phyloP scores from a whole-genome alignment of 2,113 vertebrate genomes.

The Brienomyrus longianalis region DNA sequence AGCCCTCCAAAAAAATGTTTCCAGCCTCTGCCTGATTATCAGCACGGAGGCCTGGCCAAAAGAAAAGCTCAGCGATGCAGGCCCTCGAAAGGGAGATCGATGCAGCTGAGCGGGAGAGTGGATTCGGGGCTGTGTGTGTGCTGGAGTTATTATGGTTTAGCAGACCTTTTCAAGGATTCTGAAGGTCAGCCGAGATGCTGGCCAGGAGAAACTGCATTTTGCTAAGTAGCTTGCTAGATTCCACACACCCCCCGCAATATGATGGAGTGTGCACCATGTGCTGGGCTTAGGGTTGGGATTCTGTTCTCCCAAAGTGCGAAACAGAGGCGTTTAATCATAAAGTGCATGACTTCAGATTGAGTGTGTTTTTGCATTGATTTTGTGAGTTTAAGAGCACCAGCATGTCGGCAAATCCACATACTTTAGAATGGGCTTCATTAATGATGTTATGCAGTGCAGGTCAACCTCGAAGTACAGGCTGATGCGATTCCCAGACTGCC shows the following conservation, averaged over 20 bases:
- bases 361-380: background rate
- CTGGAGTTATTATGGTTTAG: conserved; percentile 23
- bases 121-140: conserved; percentile 32
- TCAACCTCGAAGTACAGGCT: background rate
- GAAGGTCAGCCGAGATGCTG: background rate
- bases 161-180: conserved; percentile 4
- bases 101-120: conserved; percentile 40
- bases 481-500: background rate
- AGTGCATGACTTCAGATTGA: background rate
- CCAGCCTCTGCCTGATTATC: conserved; percentile 56
- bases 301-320: background rate
- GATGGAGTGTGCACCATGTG: background rate
- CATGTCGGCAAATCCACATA: background rate
- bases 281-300: background rate
- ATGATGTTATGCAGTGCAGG: background rate
- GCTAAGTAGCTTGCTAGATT: background rate
- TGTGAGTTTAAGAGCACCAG: background rate
- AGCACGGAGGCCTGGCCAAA: conserved; percentile 48
- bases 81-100: conserved; percentile 36
- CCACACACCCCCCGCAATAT: background rate
- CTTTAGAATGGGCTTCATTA: background rate
- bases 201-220: background rate
- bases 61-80: conserved; percentile 38
- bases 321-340: background rate
- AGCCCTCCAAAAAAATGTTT: conserved; percentile 48